Percentiles rank a stretch among this genome's conserved stretches.
These are phyloP conservation scores for Megaceryle torquata DNA, from an alignment of 2,113 vertebrate genomes.

Conservation along the genomic window DNA sequence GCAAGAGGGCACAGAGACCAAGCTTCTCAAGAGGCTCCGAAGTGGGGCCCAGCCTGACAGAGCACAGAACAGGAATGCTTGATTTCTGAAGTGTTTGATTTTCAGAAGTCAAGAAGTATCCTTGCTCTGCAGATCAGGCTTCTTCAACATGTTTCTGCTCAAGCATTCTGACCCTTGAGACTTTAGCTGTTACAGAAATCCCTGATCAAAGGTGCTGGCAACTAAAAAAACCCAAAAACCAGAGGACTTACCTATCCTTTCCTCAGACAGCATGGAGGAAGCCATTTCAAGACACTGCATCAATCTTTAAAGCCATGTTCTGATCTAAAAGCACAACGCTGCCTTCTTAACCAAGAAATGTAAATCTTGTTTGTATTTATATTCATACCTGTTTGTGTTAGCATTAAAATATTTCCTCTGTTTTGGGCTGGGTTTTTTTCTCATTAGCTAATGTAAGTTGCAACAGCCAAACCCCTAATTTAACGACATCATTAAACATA, in stretches of 20 bases:
- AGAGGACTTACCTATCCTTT: background rate
- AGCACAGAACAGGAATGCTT: background rate
- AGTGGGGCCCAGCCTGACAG: background rate
- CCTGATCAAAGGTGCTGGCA: background rate
- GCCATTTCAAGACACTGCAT: background rate
- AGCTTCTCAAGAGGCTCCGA: background rate
- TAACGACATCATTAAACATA: constrained; percentile 33
- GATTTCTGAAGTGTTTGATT: background rate
- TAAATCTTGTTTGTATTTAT: constrained; percentile 47
- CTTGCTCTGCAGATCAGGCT: background rate
- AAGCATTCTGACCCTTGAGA: background rate
- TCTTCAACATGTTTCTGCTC: background rate
- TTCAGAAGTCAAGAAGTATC: background rate
- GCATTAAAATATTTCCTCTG: constrained; percentile 56
- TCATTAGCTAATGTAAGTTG: constrained; percentile 29
- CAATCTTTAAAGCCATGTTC: background rate
- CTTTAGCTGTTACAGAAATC: background rate
- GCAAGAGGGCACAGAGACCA: background rate
- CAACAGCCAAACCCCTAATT: constrained; percentile 54
- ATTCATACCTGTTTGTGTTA: constrained; percentile 31
- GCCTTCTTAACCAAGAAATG: background rate
- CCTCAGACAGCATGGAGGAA: background rate
- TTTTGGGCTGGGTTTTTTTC: background rate
- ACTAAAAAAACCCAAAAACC: background rate
- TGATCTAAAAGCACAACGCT: constrained; percentile 27